Evolutionary conservation across 2,113 vertebrate genomes (phyloP).

Genomic region (Cacatua alba): DNA sequence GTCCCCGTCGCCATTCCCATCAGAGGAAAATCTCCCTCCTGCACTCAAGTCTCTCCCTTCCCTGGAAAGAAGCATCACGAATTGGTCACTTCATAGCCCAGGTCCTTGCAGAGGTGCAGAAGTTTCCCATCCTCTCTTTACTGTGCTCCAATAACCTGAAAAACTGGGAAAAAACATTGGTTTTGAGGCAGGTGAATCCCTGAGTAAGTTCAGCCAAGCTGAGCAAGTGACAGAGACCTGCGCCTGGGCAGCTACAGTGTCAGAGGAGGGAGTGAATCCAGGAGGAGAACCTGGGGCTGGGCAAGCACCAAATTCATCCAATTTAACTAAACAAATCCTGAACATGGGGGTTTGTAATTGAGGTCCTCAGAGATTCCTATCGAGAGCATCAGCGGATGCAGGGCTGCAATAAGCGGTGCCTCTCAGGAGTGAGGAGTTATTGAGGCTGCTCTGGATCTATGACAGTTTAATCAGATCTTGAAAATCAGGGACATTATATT

Average conservation of each 20-base stretch:
- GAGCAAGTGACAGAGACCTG: background rate
- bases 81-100: background rate
- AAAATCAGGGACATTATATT: constrained; percentile 63
- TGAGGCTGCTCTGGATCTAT: constrained; percentile 30
- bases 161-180: background rate
- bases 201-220: background rate
- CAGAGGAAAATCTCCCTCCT: background rate
- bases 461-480: constrained; percentile 75
- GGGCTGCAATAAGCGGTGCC: constrained; percentile 22
- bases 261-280: fast-evolving
- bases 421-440: constrained; percentile 44
- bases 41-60: too few relatives aligned
- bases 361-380: constrained; percentile 36
- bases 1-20: fast-evolving
- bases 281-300: background rate
- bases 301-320: background rate
- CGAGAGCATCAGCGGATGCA: background rate
- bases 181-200: background rate
- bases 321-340: constrained; percentile 61
- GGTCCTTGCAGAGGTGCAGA: background rate
- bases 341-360: background rate
- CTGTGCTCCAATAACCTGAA: background rate
- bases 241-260: background rate
- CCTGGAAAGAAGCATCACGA: background rate
- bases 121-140: background rate